Evolutionary conservation across 2,888 invertebrate genomes (phyloP), one percentile per base, ranked within the genome.

Genomic region (Gnatocerus cornutus): DNA sequence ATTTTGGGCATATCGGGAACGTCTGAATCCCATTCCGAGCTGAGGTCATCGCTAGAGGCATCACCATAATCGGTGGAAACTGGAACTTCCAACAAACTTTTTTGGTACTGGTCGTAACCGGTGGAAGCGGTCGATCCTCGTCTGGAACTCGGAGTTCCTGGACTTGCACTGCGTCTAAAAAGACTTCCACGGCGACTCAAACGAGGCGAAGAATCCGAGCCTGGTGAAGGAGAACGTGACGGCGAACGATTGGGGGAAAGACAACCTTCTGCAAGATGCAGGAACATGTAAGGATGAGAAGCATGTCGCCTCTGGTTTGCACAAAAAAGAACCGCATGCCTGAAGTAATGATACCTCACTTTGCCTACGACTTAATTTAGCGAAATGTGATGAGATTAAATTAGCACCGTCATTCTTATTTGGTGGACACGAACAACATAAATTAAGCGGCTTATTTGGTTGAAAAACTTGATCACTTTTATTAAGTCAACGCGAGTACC

Each of bases 1-100:
- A 52, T 52, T 68, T 78, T 76, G n/a, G 80, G 74, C 3, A 79
- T 75, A 68, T 91, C 90, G 10, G 90, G 88, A 5, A 90, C 92
- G 84, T 95, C 95, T 1, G 94, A 94, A 82, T 96, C 95, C 95
- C 96, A 96, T 81, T 96, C 96, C 9, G 95, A 95, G 83, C 94
- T 95, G 71, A 96, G 89, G 84, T 96, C 96, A 84, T 96, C 96
- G 81, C 94, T 94, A 75, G 94, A 94, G n/a, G 94, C 93, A 80
- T 95, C 95, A 9, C 94, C 95, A 83, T 93, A 96, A 80, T 96
- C 96, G 71, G 90, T 86, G 29, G 88, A 88, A 87, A 90, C 88
- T 0, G 93, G 93, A 74, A 95, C 94, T 80, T 93, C 91, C 73
- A 94, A 84, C 59, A 95, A 84, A 16, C 92, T 92, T 78, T 89